These are phyloP conservation scores for Lucifuga dentata DNA, from an alignment of 2,113 vertebrate genomes.

Conservation along the genomic window DNA sequence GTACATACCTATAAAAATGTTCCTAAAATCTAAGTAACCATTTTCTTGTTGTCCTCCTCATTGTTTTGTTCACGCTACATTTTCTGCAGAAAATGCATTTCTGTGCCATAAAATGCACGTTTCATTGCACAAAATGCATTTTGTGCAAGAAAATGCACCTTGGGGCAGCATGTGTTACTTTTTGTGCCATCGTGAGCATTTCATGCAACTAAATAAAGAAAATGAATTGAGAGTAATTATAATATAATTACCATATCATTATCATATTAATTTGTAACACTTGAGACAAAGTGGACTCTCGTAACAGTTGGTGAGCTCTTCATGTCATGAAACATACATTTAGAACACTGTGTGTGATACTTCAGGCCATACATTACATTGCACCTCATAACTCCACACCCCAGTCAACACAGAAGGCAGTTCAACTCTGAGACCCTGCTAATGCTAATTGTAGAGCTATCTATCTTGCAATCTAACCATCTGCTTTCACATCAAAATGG, in stretches of 20 bases:
- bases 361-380: no score
- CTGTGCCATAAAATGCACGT: conserved; percentile 51
- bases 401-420: not conserved
- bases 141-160: conserved; percentile 49
- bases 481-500: no score
- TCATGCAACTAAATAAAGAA: conserved; percentile 40
- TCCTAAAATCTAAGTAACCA: not conserved
- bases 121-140: conserved; percentile 55
- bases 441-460: no score
- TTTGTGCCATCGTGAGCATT: conserved; percentile 34
- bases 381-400: not conserved
- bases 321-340: not conserved
- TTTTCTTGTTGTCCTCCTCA: not conserved
- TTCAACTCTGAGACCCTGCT: no score
- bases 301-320: conserved; percentile 9
- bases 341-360: not conserved
- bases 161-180: conserved; percentile 27
- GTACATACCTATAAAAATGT: no score
- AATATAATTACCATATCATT: conserved; percentile 68
- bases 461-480: no score
- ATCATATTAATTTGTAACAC: conserved; percentile 57
- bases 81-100: not conserved
- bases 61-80: conserved; percentile 30
- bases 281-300: conserved; percentile 19
- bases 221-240: conserved; percentile 44